Conservation (phyloP, 2,888 invertebrate species). For the Leucophora obtusa region DNA sequence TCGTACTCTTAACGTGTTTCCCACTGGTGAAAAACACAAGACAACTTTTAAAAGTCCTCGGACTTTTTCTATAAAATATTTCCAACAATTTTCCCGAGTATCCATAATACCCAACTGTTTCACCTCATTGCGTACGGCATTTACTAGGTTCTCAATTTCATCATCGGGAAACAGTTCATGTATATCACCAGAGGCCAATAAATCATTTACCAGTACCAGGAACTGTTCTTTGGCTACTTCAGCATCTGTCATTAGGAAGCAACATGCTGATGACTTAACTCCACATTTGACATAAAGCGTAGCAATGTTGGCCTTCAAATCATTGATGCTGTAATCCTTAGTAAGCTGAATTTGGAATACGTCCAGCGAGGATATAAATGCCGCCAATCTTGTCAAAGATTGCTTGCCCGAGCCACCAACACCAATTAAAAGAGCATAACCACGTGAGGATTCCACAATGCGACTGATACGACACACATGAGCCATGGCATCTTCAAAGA, state of each 20-base stretch:
- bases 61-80: constrained; percentile 94
- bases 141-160: constrained; percentile 91
- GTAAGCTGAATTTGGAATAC: constrained; percentile 95
- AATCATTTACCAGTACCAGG: constrained; percentile 94
- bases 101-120: constrained; percentile 91
- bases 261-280: constrained; percentile 89
- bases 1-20: constrained; percentile 90
- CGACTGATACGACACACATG: constrained; percentile 95
- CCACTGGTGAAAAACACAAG: constrained; percentile 96
- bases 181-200: constrained; percentile 96
- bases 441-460: constrained; percentile 93
- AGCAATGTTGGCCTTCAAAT: constrained; percentile 87
- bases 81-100: constrained; percentile 95
- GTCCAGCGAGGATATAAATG: constrained; percentile 93
- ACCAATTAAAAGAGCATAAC: constrained; percentile 94
- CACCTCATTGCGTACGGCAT: constrained; percentile 86
- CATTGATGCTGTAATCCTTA: constrained; percentile 90
- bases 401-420: constrained; percentile 98
- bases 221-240: constrained; percentile 94
- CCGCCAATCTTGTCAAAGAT: constrained; percentile 91
- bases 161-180: constrained; percentile 94
- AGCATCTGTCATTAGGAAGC: constrained; percentile 96
- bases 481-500: constrained; percentile 96
- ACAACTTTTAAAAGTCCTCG: constrained; percentile 87
- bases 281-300: constrained; percentile 91